Conservation (phyloP, 1,140 invertebrate genomes). For the Copidosoma floridanum region DNA sequence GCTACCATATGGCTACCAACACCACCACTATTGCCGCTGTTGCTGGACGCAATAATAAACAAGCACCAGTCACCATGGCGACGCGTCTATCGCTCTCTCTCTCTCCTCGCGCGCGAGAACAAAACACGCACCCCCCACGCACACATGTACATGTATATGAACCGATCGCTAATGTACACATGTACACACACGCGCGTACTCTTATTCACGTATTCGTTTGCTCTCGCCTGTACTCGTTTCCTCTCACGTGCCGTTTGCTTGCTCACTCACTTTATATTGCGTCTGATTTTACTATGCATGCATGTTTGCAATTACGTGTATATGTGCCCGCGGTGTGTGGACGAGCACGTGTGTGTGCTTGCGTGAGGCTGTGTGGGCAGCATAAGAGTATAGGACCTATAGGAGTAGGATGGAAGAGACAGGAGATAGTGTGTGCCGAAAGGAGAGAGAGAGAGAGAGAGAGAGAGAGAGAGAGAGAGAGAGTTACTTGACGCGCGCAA, state of each 20-base stretch:
- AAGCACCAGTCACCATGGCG: slow-evolving; percentile 54
- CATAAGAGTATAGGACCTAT: too few relatives aligned
- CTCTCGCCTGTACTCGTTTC: too few relatives aligned
- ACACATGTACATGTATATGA: neutral
- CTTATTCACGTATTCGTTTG: neutral
- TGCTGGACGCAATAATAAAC: slow-evolving; percentile 56
- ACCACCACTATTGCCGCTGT: slow-evolving; percentile 23
- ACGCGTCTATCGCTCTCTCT: slow-evolving; percentile 47
- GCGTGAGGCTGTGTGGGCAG: too few relatives aligned
- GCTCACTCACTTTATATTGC: neutral
- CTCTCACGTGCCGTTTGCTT: slow-evolving; percentile 17
- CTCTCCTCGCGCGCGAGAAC: slow-evolving; percentile 53
- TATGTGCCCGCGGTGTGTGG: neutral
- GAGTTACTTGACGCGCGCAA: neutral
- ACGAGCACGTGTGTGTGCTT: neutral
- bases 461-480: too few relatives aligned
- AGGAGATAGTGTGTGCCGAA: too few relatives aligned
- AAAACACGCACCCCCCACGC: slow-evolving; percentile 43
- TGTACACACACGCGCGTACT: neutral
- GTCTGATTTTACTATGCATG: neutral
- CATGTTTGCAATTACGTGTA: neutral
- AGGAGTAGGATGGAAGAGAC: too few relatives aligned
- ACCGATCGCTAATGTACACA: neutral
- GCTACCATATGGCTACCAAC: too few relatives aligned
- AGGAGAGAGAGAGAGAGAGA: too few relatives aligned